A percentile compares a stretch with the other conserved stretches of the same genome.
Evolutionary conservation across 2,797 vertebrate genomes (phyloP).

Genomic region (Hypotaenidia philippensis): DNA sequence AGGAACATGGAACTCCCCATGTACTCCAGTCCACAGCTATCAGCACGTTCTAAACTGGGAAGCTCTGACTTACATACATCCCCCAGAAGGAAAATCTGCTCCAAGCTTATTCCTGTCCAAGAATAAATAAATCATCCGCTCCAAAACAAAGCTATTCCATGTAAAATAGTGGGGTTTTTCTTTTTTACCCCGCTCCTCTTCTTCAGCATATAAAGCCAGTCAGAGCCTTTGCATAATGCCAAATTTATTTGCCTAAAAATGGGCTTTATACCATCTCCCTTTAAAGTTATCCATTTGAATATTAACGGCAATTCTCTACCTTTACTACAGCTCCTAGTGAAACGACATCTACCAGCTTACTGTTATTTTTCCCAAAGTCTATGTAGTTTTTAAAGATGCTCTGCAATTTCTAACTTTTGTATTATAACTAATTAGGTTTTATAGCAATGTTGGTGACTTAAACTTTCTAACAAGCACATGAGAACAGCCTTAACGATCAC

Average conservation of each 20-base stretch:
- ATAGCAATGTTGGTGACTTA: not conserved
- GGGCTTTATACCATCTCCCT: not conserved
- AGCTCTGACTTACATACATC: not conserved
- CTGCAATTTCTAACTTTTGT: not conserved
- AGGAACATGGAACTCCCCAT: not conserved
- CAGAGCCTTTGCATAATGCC: not conserved
- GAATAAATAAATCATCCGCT: slow-evolving; percentile 53
- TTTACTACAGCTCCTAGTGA: not conserved
- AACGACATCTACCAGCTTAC: not conserved
- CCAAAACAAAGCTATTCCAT: not conserved
- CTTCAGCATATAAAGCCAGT: not conserved
- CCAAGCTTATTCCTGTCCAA: slow-evolving; percentile 41
- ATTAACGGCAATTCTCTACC: not conserved
- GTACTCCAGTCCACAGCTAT: not conserved
- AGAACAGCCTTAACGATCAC: not conserved
- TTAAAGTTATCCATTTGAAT: not conserved
- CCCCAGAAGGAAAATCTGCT: slow-evolving; percentile 23
- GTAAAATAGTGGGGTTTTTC: not conserved
- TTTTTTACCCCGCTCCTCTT: not conserved
- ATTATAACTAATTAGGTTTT: not conserved
- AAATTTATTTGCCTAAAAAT: not conserved
- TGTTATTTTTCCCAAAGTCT: not conserved
- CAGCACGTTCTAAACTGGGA: not conserved
- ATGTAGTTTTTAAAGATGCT: not conserved
- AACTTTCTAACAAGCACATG: not conserved